Evolutionary conservation across 2,113 vertebrate genomes (phyloP), one percentile per base, ranked within the genome.

Genomic region (Scomber colias): DNA sequence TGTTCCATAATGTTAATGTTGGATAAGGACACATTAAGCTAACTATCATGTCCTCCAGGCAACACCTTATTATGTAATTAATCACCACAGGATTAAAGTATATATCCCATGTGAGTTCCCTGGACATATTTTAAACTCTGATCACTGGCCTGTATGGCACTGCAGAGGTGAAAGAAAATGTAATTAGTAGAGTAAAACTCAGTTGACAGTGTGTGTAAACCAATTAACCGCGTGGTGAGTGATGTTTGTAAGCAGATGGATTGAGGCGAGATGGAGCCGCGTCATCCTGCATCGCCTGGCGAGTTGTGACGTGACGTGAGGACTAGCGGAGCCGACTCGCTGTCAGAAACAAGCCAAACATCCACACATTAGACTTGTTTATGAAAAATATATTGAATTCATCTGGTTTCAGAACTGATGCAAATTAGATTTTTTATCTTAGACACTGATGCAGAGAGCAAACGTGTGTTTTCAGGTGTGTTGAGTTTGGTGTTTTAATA

Each of bases 241-340:
- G 82, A 89, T 75, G 30, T 51, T 24, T 71, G 14, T 13, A 15
- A 30, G 56, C 84, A 87, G 63, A 55, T 82, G 84, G 68, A 19
- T 0, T 10, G 45, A 72, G 75, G 4, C 11, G n/a, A 65, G 63
- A 10, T 45, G 31, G 21, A 46, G 65, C 60, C 27, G n/a, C 7
- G 2, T 30, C 27, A 13, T n/a, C n/a, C 17, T 15, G 44, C 61
- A 10, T 19, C 46, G 8, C 15, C 16, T 19, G 45, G 11, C 35
- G 35, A 9, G 35, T 40, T 7, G 6, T 9, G 35, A 8, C 35
- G 6, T 9, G 35, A 8, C 7, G 35, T 40, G 35, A 40, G 35
- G 35, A 40, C 35, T 40, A 40, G 35, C 2, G 35, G 35, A 40
- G 35, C 35, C 2, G 35, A 40, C 31, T 35, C 31, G 31, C 31